These are phyloP conservation scores for Drosophila helvetica DNA, from an alignment of 2,888 invertebrate genomes.

Conservation along the genomic window DNA sequence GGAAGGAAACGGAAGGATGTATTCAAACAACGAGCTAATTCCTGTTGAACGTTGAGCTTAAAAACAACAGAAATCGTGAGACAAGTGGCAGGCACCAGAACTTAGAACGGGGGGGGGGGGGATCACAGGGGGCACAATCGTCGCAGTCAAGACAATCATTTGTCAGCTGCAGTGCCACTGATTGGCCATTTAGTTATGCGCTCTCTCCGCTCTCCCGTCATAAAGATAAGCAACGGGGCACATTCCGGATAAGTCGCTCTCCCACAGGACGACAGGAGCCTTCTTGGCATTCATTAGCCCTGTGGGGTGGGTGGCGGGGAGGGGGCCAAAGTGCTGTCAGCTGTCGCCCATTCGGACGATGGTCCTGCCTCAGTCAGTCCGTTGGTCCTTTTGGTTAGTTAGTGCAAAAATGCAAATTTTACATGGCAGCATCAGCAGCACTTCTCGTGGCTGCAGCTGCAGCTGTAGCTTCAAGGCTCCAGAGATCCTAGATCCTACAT, in stretches of 20 bases:
- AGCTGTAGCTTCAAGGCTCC: conserved; percentile 47
- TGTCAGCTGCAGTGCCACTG: conserved; percentile 58
- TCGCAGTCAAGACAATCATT: conserved; percentile 44
- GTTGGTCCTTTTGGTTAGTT: conserved; percentile 58
- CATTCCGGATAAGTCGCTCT: conserved; percentile 17
- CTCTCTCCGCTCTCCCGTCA: conserved; percentile 30
- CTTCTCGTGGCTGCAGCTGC: conserved; percentile 8
- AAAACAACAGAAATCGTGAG: conserved; percentile 10
- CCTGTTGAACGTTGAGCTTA: conserved; percentile 13
- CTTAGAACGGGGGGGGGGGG: conserved; percentile 1
- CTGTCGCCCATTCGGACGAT: conserved; percentile 34
- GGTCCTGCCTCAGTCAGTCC: conserved; percentile 20
- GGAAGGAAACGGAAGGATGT: not conserved
- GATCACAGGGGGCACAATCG: not conserved
- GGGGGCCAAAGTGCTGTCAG: conserved; percentile 45
- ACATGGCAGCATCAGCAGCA: conserved; percentile 10
- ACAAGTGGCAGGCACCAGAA: conserved; percentile 2
- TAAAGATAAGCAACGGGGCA: conserved; percentile 61
- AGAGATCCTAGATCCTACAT: conserved; percentile 24
- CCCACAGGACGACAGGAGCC: conserved; percentile 6
- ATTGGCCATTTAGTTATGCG: conserved; percentile 73
- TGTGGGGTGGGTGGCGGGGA: conserved; percentile 10
- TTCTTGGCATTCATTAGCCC: conserved; percentile 62
- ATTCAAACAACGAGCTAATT: conserved; percentile 27
- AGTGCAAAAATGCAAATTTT: conserved; percentile 65